phyloP scores from a whole-genome alignment of 2,797 vertebrate genomes.

The Paedocypris micromegethes region DNA sequence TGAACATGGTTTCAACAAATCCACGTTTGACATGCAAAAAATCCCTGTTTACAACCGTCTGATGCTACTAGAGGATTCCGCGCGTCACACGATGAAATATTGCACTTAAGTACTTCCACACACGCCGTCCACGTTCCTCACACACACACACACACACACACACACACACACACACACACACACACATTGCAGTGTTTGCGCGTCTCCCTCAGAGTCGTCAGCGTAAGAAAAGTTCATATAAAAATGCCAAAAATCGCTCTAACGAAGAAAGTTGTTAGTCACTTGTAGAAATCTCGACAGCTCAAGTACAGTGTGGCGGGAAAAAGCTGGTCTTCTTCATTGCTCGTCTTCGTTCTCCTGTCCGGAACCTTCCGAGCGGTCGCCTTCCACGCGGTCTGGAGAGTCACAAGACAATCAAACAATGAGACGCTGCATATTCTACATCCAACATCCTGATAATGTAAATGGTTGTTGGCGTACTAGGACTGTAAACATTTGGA shows the following conservation, averaged over 20 bases:
- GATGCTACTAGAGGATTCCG: slow-evolving; percentile 53
- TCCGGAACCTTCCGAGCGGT: slow-evolving; percentile 90
- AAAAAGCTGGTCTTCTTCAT: slow-evolving; percentile 54
- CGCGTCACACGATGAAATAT: slow-evolving; percentile 73
- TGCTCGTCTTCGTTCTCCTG: slow-evolving; percentile 92
- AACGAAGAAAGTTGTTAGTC: slow-evolving; percentile 87
- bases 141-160: too few relatives aligned
- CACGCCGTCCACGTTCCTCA: slow-evolving; percentile 60
- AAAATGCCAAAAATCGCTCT: slow-evolving; percentile 79
- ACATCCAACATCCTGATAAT: too few relatives aligned
- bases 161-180: too few relatives aligned
- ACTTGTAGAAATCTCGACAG: slow-evolving; percentile 81
- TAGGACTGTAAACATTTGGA: too few relatives aligned
- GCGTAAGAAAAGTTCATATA: slow-evolving; percentile 77
- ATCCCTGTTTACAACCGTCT: slow-evolving; percentile 55
- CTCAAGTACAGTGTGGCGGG: slow-evolving; percentile 75
- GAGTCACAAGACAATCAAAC: too few relatives aligned
- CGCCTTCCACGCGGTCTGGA: slow-evolving; percentile 86
- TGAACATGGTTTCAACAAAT: slow-evolving; percentile 49
- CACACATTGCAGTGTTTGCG: too few relatives aligned
- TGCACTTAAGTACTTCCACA: slow-evolving; percentile 85
- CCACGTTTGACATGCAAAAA: slow-evolving; percentile 78
- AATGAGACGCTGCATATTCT: too few relatives aligned
- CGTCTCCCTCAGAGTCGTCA: slow-evolving; percentile 76
- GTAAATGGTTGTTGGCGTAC: too few relatives aligned